Evolutionary conservation across 92 coral and sea anemone genomes (phyloP), one percentile per base, ranked within the genome.

Genomic region (Meandrina meandrites): DNA sequence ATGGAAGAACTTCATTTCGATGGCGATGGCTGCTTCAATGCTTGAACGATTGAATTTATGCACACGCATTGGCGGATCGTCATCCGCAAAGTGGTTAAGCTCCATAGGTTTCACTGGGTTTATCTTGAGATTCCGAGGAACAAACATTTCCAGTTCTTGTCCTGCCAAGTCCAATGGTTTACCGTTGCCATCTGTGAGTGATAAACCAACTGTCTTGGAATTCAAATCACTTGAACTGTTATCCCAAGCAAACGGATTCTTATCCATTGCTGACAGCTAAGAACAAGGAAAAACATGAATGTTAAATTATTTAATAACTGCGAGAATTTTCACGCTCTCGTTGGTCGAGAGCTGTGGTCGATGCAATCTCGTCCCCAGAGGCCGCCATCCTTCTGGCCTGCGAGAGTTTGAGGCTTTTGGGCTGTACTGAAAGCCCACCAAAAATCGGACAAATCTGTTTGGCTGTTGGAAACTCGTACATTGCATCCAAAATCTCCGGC

Each of bases 41-140:
- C 83, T 88, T 15, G 98, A 92, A 76, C 97, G 98, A 88, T 96
- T 96, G 90, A 96, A 96, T 78, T 88, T 95, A 89, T 96, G 99
- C 19, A 95, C 93, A 45, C 96, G 93, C 95, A 96, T 91, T 11
- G 96, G 94, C 4, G 96, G 96, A 36, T 95, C 98, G 24, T 86
- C 95, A 8, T 91, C 91, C 47, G 74, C 81, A 79, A 75, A 93
- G 81, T 92, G 93, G 88, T 93, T 95, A 47, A 96, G 81, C 40
- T 92, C 95, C 93, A 92, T 86, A 8, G 94, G 90, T 76, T 93
- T 93, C 27, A 91, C 86, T 22, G 95, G 94, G 50, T 95, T 90
- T 76, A 91, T 87, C 87, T 92, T 89, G 36, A 93, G 89, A 79
- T 95, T 90, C 48, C 96, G 93, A 28, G 96, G 95, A 19, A 95